Percentiles rank a stretch among this genome's conserved stretches.
Conservation (phyloP, 1,140 invertebrate species). For the Elymnias hypermnestra region DNA sequence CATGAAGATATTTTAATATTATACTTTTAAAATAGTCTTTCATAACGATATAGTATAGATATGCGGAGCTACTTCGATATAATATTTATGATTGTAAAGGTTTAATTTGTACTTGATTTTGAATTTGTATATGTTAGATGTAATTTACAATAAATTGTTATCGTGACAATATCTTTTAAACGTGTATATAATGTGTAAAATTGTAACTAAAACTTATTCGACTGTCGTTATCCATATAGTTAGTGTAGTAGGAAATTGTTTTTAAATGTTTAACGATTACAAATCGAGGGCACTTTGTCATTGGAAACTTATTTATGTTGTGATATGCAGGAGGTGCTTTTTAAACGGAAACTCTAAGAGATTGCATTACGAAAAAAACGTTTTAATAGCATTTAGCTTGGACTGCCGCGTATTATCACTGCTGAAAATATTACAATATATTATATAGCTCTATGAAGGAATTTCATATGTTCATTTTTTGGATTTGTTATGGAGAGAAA, state of each 20-base stretch:
- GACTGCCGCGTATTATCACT: background rate
- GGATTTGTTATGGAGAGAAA: no score
- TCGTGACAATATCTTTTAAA: constrained; percentile 5
- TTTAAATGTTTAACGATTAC: background rate
- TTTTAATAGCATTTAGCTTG: constrained; percentile 24
- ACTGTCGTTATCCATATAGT: background rate
- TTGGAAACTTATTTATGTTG: constrained; percentile 13
- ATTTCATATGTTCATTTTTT: no score
- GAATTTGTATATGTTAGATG: constrained; percentile 2
- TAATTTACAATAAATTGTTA: constrained; percentile 7
- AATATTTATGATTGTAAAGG: background rate
- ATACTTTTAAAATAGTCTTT: background rate
- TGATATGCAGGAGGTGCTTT: constrained; percentile 21
- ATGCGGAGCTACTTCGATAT: background rate
- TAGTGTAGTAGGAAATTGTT: background rate
- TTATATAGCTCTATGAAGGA: no score
- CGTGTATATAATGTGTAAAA: constrained; percentile 9
- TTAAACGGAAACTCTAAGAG: constrained; percentile 10
- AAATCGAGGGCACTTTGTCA: constrained; percentile 6
- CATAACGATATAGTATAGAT: background rate
- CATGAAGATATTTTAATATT: background rate
- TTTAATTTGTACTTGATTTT: constrained; percentile 1
- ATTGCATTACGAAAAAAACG: constrained; percentile 3
- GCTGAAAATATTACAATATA: no score
- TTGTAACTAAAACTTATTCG: constrained; percentile 11